phyloP scores from a whole-genome alignment of 1,140 invertebrate species.

The Drosophila neocordata region DNA sequence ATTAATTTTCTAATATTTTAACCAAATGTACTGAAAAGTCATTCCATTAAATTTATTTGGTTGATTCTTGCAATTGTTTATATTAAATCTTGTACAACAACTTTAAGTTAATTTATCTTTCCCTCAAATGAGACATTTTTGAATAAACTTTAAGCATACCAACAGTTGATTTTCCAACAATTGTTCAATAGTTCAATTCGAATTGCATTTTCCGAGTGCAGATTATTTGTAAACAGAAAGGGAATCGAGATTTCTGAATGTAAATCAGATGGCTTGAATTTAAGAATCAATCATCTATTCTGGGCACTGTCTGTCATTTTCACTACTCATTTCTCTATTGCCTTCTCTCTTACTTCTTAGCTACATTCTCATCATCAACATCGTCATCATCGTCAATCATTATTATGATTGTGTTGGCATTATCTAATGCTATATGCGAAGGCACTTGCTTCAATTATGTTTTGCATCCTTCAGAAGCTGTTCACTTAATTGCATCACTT shows the following conservation, averaged over 20 bases:
- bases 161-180: too few relatives aligned
- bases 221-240: neutral
- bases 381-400: slow-evolving; percentile 14
- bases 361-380: slow-evolving; percentile 6
- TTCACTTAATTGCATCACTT: slow-evolving; percentile 72
- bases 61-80: too few relatives aligned
- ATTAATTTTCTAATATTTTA: too few relatives aligned
- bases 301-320: neutral
- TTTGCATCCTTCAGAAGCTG: slow-evolving; percentile 57
- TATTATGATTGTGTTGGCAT: slow-evolving; percentile 11
- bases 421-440: slow-evolving; percentile 37
- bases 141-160: too few relatives aligned
- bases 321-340: neutral
- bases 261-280: neutral
- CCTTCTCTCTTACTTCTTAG: neutral
- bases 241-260: neutral
- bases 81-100: too few relatives aligned
- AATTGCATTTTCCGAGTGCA: too few relatives aligned
- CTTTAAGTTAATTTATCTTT: too few relatives aligned
- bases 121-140: too few relatives aligned
- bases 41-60: too few relatives aligned
- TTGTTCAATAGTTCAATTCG: too few relatives aligned
- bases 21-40: too few relatives aligned
- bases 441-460: slow-evolving; percentile 67
- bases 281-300: slow-evolving; percentile 1